phyloP scores from a whole-genome alignment of 92 coral and sea anemone genomes.

The Heliopora coerulea region DNA sequence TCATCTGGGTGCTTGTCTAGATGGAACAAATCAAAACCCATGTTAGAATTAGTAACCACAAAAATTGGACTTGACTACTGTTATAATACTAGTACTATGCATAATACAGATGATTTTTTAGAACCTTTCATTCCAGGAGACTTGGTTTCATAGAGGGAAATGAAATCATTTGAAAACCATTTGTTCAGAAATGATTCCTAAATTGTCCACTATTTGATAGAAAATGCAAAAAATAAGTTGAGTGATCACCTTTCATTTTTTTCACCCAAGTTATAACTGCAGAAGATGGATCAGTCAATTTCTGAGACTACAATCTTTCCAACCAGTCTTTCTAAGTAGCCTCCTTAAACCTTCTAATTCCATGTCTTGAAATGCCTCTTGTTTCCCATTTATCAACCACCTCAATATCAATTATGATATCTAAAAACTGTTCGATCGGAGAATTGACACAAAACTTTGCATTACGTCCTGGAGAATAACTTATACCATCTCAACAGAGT shows the following conservation, averaged over 20 bases:
- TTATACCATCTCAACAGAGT: conserved; percentile 49
- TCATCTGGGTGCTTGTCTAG: conserved; percentile 30
- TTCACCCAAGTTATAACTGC: conserved; percentile 47
- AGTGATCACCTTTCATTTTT: conserved; percentile 56
- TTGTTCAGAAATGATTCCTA: too few species aligned
- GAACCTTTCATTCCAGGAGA: background rate
- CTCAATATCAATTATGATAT: conserved; percentile 50
- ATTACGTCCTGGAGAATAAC: conserved; percentile 50
- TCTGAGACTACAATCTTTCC: conserved; percentile 42
- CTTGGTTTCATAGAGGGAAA: background rate
- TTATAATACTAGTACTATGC: too few species aligned
- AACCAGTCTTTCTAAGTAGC: conserved; percentile 45
- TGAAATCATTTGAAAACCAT: background rate
- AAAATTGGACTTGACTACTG: too few species aligned
- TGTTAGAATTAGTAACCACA: too few species aligned
- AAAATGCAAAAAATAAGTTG: too few species aligned
- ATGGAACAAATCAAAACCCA: background rate
- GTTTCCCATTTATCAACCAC: conserved; percentile 54
- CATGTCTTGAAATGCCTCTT: conserved; percentile 50
- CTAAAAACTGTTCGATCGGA: conserved; percentile 48
- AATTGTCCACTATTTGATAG: background rate
- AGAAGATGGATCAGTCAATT: conserved; percentile 58
- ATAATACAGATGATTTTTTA: background rate
- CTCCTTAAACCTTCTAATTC: conserved; percentile 47
- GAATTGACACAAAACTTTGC: conserved; percentile 61